A percentile compares a stretch with the other conserved stretches of the same genome.
Conservation (phyloP, 1,140 invertebrate species). For the Dreissena polymorpha region DNA sequence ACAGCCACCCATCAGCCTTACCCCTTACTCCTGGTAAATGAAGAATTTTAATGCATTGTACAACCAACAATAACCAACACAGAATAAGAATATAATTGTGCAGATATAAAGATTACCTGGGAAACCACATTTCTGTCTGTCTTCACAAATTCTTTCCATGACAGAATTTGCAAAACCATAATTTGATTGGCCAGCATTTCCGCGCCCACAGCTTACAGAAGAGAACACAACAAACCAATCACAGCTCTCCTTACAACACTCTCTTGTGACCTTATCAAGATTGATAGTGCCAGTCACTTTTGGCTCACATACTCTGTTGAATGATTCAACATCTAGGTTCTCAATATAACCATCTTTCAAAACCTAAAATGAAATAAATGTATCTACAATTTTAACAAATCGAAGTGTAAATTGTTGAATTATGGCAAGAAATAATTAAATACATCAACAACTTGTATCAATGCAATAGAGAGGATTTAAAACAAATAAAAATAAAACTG, state of each 20-base stretch:
- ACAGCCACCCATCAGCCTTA: background rate
- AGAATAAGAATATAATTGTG: no score
- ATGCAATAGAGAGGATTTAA: no score
- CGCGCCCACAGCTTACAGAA: conserved; percentile 95
- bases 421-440: no score
- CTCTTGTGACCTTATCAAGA: conserved; percentile 88
- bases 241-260: conserved; percentile 83
- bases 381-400: background rate
- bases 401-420: no score
- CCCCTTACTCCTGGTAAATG: no score
- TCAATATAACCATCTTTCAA: conserved; percentile 93
- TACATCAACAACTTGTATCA: no score
- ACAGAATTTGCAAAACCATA: conserved; percentile 97
- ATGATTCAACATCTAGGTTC: conserved; percentile 91
- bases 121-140: conserved; percentile 87
- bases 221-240: conserved; percentile 96
- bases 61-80: no score
- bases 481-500: no score
- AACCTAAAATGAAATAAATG: conserved; percentile 78
- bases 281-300: conserved; percentile 86
- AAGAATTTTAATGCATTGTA: no score
- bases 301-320: conserved; percentile 84
- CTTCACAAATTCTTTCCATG: conserved; percentile 97
- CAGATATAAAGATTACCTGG: conserved; percentile 80
- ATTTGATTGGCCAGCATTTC: conserved; percentile 96